Conservation (phyloP, 2,888 invertebrate species). For the Troides oblongomaculatus region DNA sequence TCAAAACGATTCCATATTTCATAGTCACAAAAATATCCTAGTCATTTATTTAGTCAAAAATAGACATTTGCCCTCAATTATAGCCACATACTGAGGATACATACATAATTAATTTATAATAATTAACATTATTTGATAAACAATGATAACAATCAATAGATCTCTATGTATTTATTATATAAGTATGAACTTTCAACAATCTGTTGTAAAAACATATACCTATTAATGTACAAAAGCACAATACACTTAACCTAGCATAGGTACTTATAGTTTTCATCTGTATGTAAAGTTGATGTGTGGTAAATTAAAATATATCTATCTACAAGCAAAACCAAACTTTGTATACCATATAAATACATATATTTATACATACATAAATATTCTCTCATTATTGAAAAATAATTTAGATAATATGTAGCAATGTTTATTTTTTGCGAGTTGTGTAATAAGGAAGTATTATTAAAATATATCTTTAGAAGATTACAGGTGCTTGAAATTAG, state of each 20-base stretch:
- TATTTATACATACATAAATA: conserved; percentile 13
- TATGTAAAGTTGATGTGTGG: conserved; percentile 32
- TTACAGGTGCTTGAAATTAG: not conserved
- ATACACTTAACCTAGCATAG: conserved; percentile 47
- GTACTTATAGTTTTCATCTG: conserved; percentile 40
- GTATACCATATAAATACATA: conserved; percentile 6
- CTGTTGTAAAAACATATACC: conserved; percentile 59
- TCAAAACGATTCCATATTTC: conserved; percentile 70
- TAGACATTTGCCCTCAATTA: conserved; percentile 69
- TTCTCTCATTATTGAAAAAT: conserved; percentile 12
- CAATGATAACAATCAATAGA: conserved; percentile 77
- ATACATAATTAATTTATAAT: conserved; percentile 75
- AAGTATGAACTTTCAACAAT: conserved; percentile 70
- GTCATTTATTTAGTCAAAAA: conserved; percentile 72
- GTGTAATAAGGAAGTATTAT: not conserved
- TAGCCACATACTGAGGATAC: conserved; percentile 70
- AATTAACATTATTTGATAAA: conserved; percentile 75
- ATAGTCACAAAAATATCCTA: conserved; percentile 74
- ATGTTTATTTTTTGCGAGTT: not conserved
- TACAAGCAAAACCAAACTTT: conserved; percentile 32
- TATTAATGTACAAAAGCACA: conserved; percentile 55
- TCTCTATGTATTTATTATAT: conserved; percentile 64
- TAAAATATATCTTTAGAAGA: not conserved
- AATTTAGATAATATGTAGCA: conserved; percentile 6
- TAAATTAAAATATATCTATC: conserved; percentile 33